These are phyloP conservation scores for Falco peregrinus DNA, from an alignment of 2,797 vertebrate species.

Conservation along the genomic window DNA sequence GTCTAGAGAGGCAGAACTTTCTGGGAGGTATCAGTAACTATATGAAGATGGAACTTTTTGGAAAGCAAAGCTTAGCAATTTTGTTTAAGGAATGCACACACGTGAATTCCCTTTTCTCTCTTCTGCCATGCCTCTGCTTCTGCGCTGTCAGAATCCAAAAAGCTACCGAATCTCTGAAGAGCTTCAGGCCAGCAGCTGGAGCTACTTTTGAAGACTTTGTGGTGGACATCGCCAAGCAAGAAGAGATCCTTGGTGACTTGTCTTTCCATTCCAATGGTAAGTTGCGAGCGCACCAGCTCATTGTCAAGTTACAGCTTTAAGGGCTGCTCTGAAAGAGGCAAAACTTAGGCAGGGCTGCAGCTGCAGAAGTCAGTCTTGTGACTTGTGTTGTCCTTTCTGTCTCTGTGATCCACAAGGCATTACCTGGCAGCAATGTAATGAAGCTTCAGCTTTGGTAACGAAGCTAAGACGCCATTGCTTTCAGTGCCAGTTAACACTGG, in stretches of 20 bases:
- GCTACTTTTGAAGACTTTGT: constrained; percentile 92
- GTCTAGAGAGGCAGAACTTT: background rate
- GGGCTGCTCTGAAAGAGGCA: background rate
- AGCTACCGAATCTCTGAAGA: constrained; percentile 92
- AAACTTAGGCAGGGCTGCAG: background rate
- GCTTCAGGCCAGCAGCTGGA: constrained; percentile 89
- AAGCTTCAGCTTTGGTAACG: background rate
- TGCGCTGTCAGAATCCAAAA: constrained; percentile 88
- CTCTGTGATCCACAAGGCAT: background rate
- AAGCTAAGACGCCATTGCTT: background rate
- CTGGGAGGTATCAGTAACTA: background rate
- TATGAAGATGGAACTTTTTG: background rate
- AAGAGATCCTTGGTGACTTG: constrained; percentile 86
- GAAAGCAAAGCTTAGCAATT: background rate
- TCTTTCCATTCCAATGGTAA: constrained; percentile 88
- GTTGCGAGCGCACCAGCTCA: background rate
- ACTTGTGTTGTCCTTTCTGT: background rate
- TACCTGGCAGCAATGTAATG: background rate
- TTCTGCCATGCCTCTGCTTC: background rate
- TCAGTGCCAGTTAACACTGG: background rate
- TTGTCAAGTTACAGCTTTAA: background rate
- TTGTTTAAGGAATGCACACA: background rate
- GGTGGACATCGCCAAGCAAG: constrained; percentile 87
- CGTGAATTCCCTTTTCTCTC: background rate
- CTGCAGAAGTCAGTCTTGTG: background rate